A percentile compares a stretch with the other conserved stretches of the same genome.
phyloP scores from a whole-genome alignment of 1,140 invertebrate species.

The Drosophila bocqueti region DNA sequence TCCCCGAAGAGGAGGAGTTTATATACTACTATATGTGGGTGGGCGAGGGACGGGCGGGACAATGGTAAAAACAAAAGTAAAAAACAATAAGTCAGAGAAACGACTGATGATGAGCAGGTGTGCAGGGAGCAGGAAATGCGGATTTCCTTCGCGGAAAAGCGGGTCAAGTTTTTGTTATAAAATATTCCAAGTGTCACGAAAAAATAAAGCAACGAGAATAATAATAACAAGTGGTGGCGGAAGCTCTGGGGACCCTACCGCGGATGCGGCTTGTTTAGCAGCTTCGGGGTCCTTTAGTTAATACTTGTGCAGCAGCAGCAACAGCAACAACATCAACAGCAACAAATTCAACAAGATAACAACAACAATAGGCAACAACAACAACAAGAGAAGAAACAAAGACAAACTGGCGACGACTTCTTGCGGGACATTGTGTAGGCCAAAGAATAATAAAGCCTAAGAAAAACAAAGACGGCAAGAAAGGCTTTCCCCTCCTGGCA shows the following conservation, averaged over 20 bases:
- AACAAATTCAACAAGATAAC: slow-evolving; percentile 1
- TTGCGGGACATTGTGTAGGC: slow-evolving; percentile 69
- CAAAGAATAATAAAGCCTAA: slow-evolving; percentile 69
- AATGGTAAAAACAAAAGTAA: slow-evolving; percentile 51
- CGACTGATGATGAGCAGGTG: slow-evolving; percentile 26
- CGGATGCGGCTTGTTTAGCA: slow-evolving; percentile 52
- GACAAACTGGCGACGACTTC: slow-evolving; percentile 57
- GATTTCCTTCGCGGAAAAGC: slow-evolving; percentile 60
- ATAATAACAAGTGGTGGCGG: slow-evolving; percentile 42
- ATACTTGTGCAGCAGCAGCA: slow-evolving; percentile 46
- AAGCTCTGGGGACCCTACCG: slow-evolving; percentile 1
- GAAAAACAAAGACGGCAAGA: slow-evolving; percentile 39
- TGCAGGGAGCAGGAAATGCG: slow-evolving; percentile 34
- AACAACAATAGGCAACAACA: slow-evolving; percentile 9
- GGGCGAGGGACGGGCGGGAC: slow-evolving; percentile 4
- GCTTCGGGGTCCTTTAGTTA: slow-evolving; percentile 50
- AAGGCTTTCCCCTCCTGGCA: background rate
- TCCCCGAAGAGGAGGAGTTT: background rate
- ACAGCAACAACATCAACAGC: background rate
- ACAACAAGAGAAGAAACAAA: slow-evolving; percentile 4
- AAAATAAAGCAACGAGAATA: slow-evolving; percentile 69
- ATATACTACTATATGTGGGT: background rate
- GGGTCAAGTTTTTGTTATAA: slow-evolving; percentile 82
- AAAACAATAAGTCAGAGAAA: slow-evolving; percentile 40
- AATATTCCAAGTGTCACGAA: slow-evolving; percentile 77